A percentile compares a stretch with the other conserved stretches of the same genome.
phyloP scores from a whole-genome alignment of 2,797 vertebrate genomes.

The Xerus rutilus region DNA sequence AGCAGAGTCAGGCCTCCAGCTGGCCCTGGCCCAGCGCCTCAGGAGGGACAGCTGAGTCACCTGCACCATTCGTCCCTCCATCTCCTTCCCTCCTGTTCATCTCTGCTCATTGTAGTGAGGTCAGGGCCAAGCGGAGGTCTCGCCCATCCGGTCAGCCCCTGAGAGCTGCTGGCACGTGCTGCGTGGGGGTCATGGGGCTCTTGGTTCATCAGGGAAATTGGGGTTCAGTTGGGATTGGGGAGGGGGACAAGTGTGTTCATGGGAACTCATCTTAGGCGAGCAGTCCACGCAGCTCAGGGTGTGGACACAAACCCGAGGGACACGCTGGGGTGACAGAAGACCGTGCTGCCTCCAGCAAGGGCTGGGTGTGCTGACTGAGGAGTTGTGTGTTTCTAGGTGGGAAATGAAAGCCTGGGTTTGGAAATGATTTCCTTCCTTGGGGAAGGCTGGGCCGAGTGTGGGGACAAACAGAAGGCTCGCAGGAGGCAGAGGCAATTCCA shows the following conservation, averaged over 20 bases:
- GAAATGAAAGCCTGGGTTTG: not conserved
- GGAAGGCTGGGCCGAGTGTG: too few species aligned
- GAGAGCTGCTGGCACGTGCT: not conserved
- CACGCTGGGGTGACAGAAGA: not conserved
- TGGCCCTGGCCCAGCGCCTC: not conserved
- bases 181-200: not conserved
- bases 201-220: not conserved
- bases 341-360: not conserved
- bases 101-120: not conserved
- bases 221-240: not conserved
- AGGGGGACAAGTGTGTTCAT: not conserved
- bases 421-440: not conserved
- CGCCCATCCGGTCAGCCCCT: not conserved
- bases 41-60: not conserved
- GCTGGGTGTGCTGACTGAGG: not conserved
- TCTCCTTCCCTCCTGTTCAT: not conserved
- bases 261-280: not conserved
- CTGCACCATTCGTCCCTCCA: not conserved
- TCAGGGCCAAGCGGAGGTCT: not conserved
- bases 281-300: not conserved
- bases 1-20: not conserved
- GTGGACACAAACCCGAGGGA: not conserved
- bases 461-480: not conserved
- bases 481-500: not conserved
- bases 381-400: not conserved